Evolutionary conservation across 2,113 vertebrate genomes (phyloP).

Genomic region (Saguinus imperator): DNA sequence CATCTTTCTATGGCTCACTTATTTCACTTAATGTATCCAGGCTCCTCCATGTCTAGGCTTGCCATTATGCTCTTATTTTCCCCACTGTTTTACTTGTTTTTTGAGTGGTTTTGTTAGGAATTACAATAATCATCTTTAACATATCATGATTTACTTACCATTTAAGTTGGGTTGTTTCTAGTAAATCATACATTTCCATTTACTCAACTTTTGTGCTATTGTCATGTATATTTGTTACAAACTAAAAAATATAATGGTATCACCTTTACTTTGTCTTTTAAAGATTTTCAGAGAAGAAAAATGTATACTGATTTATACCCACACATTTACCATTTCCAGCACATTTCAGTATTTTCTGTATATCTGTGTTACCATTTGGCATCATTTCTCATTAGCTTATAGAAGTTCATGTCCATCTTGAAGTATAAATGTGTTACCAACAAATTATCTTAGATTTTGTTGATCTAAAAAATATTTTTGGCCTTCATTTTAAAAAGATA

Average conservation of each 20-base stretch:
- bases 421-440: neutral
- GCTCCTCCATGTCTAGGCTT: neutral
- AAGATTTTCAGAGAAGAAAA: neutral
- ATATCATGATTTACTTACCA: neutral
- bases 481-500: neutral
- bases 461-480: neutral
- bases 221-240: neutral
- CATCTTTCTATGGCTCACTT: neutral
- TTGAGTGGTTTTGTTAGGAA: neutral
- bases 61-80: neutral
- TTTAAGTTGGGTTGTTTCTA: neutral
- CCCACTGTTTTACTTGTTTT: neutral
- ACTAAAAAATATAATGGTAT: neutral
- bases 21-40: neutral
- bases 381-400: neutral
- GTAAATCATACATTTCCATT: neutral
- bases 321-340: neutral
- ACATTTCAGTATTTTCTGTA: neutral
- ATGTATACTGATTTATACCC: neutral
- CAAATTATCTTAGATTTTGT: neutral
- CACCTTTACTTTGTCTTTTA: neutral
- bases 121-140: neutral
- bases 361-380: neutral
- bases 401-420: neutral
- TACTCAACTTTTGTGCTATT: neutral